phyloP scores from a whole-genome alignment of 1,140 invertebrate species.

The Aricia agestis region DNA sequence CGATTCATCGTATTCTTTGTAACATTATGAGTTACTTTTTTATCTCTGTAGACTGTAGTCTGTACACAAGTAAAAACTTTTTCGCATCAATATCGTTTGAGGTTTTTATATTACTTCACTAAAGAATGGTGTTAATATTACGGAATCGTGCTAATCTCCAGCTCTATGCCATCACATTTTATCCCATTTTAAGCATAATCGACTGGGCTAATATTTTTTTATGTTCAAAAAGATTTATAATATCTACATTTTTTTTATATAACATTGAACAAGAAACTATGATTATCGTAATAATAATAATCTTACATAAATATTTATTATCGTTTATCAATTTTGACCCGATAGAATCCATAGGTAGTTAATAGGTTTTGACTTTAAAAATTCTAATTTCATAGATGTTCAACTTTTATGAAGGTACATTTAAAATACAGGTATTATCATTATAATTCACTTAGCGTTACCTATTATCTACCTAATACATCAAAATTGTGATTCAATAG shows the following conservation, averaged over 20 bases:
- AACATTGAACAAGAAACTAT: slow-evolving; percentile 9
- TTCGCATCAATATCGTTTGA: no score
- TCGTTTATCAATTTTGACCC: neutral
- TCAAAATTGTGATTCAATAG: slow-evolving; percentile 5
- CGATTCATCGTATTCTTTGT: no score
- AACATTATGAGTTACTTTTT: no score
- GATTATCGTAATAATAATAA: neutral
- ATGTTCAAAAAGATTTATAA: slow-evolving; percentile 11
- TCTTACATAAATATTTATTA: neutral
- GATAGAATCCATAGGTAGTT: neutral
- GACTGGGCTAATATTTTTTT: slow-evolving; percentile 14
- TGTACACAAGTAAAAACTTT: no score
- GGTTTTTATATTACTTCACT: no score
- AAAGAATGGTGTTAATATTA: no score
- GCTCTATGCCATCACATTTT: neutral
- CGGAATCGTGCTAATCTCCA: neutral
- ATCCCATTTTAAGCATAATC: neutral
- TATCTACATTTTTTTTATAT: neutral
- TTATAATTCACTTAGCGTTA: neutral
- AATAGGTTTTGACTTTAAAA: neutral
- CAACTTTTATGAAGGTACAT: neutral
- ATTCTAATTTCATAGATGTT: neutral
- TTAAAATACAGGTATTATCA: neutral
- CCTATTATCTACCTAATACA: neutral
- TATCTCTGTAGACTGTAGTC: no score